These are phyloP conservation scores for Aegithalos caudatus DNA, from an alignment of 2,113 vertebrate genomes.

Conservation along the genomic window DNA sequence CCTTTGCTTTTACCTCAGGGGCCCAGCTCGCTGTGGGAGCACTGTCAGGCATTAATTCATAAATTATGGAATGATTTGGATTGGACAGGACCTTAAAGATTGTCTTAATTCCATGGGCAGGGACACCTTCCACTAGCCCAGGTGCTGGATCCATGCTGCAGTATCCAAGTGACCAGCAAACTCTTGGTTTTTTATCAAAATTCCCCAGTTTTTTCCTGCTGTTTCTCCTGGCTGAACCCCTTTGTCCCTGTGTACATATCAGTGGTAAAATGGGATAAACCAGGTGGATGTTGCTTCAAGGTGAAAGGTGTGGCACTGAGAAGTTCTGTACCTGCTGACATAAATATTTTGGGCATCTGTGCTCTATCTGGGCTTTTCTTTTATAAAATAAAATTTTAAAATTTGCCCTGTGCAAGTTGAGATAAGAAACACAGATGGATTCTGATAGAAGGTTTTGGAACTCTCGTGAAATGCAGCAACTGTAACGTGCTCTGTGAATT, in stretches of 20 bases:
- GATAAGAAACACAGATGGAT: neutral
- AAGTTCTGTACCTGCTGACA: neutral
- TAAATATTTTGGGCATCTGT: neutral
- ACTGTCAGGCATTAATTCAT: too few species aligned
- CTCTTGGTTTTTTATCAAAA: neutral
- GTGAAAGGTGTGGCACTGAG: neutral
- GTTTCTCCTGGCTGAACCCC: neutral
- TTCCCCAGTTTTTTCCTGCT: accelerated
- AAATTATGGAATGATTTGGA: neutral
- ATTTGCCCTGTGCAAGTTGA: accelerated
- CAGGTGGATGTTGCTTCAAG: neutral
- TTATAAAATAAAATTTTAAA: neutral
- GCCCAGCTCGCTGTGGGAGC: neutral
- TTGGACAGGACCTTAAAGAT: neutral
- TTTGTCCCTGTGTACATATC: neutral
- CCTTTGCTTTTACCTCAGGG: neutral
- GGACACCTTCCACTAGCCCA: neutral
- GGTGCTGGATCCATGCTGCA: neutral
- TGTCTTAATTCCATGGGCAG: neutral
- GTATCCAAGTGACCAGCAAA: neutral
- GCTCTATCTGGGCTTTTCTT: neutral
- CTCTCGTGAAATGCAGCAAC: neutral
- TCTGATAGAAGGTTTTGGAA: neutral
- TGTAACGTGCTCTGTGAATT: neutral
- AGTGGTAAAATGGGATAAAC: neutral